A percentile compares a stretch with the other conserved stretches of the same genome.
Evolutionary conservation across 2,888 invertebrate genomes (phyloP).

Genomic region (Ormyrus thymus): DNA sequence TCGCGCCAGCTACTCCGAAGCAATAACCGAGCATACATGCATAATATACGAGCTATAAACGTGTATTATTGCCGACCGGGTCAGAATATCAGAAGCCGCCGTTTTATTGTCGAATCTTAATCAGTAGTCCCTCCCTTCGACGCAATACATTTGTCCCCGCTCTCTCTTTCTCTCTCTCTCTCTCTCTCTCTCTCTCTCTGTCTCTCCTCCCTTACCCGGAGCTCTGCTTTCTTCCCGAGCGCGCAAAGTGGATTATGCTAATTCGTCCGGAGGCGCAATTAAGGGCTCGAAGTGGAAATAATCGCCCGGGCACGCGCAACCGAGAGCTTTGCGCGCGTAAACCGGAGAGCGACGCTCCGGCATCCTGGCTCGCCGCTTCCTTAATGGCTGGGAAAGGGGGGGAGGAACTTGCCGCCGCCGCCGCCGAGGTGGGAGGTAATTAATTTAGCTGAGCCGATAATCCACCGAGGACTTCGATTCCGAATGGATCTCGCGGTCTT

Average conservation of each 20-base stretch:
- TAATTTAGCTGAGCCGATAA: constrained; percentile 15
- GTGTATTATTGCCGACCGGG: constrained; percentile 58
- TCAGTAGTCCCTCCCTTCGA: too few species aligned
- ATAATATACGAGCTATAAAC: constrained; percentile 58
- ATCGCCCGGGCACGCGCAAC: not conserved
- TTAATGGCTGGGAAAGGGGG: too few species aligned
- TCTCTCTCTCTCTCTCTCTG: not conserved
- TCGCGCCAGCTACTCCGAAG: not conserved
- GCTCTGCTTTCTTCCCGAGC: not conserved
- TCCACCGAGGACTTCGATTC: not conserved
- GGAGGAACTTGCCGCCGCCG: not conserved
- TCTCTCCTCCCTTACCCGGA: not conserved
- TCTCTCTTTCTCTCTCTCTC: not conserved
- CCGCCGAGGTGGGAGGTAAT: not conserved
- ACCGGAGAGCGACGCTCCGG: too few species aligned
- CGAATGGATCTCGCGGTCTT: too few species aligned
- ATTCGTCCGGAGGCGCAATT: constrained; percentile 9
- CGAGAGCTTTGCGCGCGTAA: too few species aligned
- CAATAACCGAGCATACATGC: constrained; percentile 43
- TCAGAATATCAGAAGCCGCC: constrained; percentile 41
- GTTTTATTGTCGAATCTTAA: constrained; percentile 36
- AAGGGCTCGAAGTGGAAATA: constrained; percentile 7
- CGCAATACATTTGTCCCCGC: not conserved
- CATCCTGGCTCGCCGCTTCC: too few species aligned
- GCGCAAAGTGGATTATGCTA: constrained; percentile 25